Evolutionary conservation across 2,888 invertebrate species (phyloP), one percentile per base, ranked within the genome.

Genomic region (Venustoraphidia nigricollis): DNA sequence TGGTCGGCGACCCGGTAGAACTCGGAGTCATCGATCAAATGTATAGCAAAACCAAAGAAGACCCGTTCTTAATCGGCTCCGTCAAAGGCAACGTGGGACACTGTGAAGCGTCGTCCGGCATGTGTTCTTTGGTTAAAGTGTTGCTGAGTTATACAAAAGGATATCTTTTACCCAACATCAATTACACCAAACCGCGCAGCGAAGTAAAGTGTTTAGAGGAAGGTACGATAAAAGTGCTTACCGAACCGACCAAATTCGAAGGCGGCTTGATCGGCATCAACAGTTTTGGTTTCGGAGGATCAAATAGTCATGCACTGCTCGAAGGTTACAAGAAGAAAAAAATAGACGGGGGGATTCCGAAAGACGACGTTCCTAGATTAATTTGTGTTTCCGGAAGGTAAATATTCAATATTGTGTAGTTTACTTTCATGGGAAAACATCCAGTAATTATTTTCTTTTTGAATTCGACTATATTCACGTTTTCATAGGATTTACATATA

Each of bases 11-110:
- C 67, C 93, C 94, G 0, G 91, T 93, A 62, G 96, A 96, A 66
- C 71, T 91, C 48, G 71, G 79, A 54, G 86, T 90, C 0, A 79
- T 96, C 45, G 83, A 87, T 44, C 81, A 81, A 55, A 76, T 87
- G 35, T 80, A 92, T 62, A 85, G 86, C 59, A 73, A 75, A 5
- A 78, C 77, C 17, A 74, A 92, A 11, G 77, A 73, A 0, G 79
- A 76, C 0, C 84, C 94, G 0, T 72, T 94, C 0, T 67, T 77
- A 44, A 84, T 96, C 50, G 95, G 95, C 2, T 90, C 94, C 0
- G 81, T 93, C 36, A 96, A 96, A 63, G 92, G 93, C 0, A 96
- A 94, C 66, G 74, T 94, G 63, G 96, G 96, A 0, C 96, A 96
- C 65, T 77, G 88, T 0, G 96, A 96, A 62, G 85, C 93, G 1